These are phyloP conservation scores for Numenius phaeopus DNA, from an alignment of 2,797 vertebrate genomes.

Conservation along the genomic window DNA sequence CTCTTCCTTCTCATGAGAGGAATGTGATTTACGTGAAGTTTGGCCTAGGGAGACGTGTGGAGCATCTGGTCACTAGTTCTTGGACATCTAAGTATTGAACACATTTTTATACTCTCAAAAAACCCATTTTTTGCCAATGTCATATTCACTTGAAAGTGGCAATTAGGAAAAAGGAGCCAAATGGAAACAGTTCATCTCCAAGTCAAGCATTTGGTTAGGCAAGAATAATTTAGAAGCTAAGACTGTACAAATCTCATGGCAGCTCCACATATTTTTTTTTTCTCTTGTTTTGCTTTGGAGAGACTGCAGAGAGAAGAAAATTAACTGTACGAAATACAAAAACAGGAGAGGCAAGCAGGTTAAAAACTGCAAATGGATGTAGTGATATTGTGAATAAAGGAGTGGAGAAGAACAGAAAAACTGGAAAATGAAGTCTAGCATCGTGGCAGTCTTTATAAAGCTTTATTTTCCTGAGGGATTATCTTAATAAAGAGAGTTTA, in stretches of 20 bases:
- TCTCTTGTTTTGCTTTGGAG: not conserved
- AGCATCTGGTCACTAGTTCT: not conserved
- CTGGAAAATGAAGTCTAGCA: not conserved
- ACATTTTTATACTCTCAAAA: not conserved
- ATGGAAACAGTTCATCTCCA: not conserved
- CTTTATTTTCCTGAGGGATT: not conserved
- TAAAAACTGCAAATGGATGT: not conserved
- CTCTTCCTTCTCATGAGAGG: not conserved
- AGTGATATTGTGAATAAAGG: not conserved
- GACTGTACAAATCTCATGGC: not conserved
- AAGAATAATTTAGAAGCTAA: not conserved
- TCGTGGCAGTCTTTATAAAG: not conserved
- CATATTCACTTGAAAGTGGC: not conserved
- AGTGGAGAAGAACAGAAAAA: not conserved
- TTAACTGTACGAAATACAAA: not conserved
- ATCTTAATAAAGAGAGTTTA: not conserved
- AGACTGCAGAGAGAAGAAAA: not conserved
- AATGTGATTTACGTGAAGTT: not conserved
- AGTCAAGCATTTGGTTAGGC: not conserved
- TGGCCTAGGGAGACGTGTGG: not conserved
- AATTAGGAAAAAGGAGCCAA: not conserved
- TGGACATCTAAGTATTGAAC: not conserved
- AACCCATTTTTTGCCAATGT: not conserved
- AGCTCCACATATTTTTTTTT: not conserved
- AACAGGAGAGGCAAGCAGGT: not conserved